These are phyloP conservation scores for Mionectes olivaceus DNA, from an alignment of 2,797 vertebrate species.

Conservation along the genomic window DNA sequence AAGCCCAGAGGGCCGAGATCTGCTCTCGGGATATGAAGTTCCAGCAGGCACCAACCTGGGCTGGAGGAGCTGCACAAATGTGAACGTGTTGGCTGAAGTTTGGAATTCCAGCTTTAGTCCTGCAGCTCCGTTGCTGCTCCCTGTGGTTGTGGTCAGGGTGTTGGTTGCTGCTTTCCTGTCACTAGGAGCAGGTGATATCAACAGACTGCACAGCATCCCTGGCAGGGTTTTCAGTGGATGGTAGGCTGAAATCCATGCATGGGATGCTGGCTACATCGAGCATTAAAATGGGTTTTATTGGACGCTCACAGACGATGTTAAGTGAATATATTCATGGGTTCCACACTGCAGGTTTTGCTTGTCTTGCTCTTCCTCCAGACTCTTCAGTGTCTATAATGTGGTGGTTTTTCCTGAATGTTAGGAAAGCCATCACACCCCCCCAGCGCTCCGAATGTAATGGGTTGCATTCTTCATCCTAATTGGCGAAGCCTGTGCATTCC, in stretches of 20 bases:
- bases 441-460: neutral
- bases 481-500: neutral
- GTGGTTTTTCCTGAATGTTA: neutral
- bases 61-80: neutral
- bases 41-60: neutral
- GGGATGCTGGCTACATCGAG: neutral
- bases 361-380: neutral
- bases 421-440: neutral
- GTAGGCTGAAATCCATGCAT: rapidly evolving
- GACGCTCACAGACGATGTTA: neutral
- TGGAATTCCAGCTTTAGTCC: neutral
- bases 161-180: neutral
- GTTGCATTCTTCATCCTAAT: slow-evolving; percentile 43
- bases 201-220: neutral
- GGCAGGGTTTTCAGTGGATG: neutral
- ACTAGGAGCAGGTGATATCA: neutral
- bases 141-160: too few relatives aligned
- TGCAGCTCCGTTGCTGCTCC: neutral
- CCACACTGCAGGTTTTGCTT: neutral
- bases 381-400: neutral
- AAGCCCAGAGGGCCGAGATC: neutral
- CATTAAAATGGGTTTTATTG: neutral
- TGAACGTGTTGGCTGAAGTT: neutral
- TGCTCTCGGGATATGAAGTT: neutral
- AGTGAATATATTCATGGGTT: neutral